Conservation (phyloP, 1,140 invertebrate species). For the Drosophila biarmipes region DNA sequence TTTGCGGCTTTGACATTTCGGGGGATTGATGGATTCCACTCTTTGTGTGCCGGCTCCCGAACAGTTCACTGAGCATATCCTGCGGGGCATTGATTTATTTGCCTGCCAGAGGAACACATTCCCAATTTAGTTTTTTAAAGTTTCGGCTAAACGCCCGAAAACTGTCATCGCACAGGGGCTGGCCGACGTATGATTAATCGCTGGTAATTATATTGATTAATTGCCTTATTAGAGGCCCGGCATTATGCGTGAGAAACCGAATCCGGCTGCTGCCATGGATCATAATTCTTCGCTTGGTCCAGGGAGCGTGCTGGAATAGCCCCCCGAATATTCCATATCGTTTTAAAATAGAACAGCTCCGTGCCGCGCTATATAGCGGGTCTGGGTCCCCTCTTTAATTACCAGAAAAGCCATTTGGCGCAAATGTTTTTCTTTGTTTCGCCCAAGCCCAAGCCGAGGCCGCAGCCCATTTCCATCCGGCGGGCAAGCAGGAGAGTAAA, state of each 20-base stretch:
- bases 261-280: slow-evolving; percentile 51
- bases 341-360: slow-evolving; percentile 55
- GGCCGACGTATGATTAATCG: slow-evolving; percentile 74
- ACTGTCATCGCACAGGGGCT: slow-evolving; percentile 61
- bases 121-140: slow-evolving; percentile 68
- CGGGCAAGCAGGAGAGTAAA: slow-evolving; percentile 46
- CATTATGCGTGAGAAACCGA: slow-evolving; percentile 56
- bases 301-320: slow-evolving; percentile 59
- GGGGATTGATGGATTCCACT: slow-evolving; percentile 55
- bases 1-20: slow-evolving; percentile 71
- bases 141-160: slow-evolving; percentile 56
- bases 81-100: slow-evolving; percentile 72
- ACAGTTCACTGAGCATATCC: slow-evolving; percentile 67
- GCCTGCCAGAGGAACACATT: slow-evolving; percentile 48
- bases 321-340: slow-evolving; percentile 40
- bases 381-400: slow-evolving; percentile 60
- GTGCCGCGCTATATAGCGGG: slow-evolving; percentile 7
- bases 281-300: slow-evolving; percentile 42
- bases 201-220: slow-evolving; percentile 84
- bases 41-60: slow-evolving; percentile 1
- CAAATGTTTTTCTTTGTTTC: slow-evolving; percentile 77
- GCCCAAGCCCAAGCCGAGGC: slow-evolving; percentile 18
- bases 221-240: slow-evolving; percentile 76
- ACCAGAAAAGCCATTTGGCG: slow-evolving; percentile 71
- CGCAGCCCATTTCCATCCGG: slow-evolving; percentile 3